Conservation (phyloP, 2,113 vertebrate genomes). For the Polyodon spathula region DNA sequence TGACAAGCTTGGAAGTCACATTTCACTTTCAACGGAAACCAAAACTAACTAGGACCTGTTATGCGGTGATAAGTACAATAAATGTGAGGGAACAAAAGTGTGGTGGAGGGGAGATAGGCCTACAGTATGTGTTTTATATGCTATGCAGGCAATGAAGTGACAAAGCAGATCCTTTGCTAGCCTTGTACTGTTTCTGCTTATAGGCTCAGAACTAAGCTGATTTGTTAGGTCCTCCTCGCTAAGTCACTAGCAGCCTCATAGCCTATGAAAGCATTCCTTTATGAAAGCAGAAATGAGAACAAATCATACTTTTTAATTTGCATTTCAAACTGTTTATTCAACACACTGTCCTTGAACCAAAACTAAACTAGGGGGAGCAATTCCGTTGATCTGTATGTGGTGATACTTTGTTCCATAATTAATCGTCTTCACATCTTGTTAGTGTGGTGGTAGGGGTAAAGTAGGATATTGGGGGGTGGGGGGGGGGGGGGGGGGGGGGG, state of each 20-base stretch:
- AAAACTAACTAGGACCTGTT: conserved; percentile 65
- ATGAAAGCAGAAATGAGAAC: conserved; percentile 40
- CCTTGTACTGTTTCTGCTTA: conserved; percentile 45
- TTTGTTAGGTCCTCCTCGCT: too few species aligned
- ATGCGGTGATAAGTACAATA: conserved; percentile 57
- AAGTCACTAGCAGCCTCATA: conserved; percentile 51
- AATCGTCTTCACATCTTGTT: too few species aligned
- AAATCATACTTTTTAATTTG: conserved; percentile 40
- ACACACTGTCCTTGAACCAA: too few species aligned
- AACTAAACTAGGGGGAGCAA: too few species aligned
- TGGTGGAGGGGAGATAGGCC: not conserved
- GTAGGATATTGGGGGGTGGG: not conserved
- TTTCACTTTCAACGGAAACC: conserved; percentile 66
- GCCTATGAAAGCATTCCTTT: conserved; percentile 56
- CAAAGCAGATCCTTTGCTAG: conserved; percentile 46
- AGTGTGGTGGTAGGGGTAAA: too few species aligned
- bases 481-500: not conserved
- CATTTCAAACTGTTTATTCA: conserved; percentile 43
- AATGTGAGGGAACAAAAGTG: conserved; percentile 13
- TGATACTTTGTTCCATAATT: too few species aligned
- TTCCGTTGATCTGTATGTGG: too few species aligned
- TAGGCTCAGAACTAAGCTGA: conserved; percentile 49
- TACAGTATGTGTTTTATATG: conserved; percentile 7
- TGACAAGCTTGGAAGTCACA: conserved; percentile 71
- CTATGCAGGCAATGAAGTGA: conserved; percentile 29